Base-by-base conservation (phyloP, 1,140 invertebrate species). In the Artemia franciscana region DNA sequence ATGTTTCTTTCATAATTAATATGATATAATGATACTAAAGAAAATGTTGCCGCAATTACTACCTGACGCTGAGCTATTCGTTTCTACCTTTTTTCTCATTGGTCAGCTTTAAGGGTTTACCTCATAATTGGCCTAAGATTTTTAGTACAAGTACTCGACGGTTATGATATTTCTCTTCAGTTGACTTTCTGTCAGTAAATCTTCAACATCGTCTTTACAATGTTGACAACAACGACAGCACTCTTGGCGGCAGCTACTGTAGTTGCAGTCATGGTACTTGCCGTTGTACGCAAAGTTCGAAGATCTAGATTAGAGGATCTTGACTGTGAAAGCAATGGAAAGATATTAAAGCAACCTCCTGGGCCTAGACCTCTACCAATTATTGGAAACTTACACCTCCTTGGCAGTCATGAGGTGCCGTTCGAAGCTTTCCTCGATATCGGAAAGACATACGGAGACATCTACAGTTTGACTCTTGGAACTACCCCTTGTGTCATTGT, bases 391-490 rank as follows among this genome's bases (percentile, higher is more conserved):
- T 72, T 88, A 58, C 79, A 84, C 70, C 74, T 81, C 25, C 71
- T 90, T 24, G 79, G 78, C 1, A 76, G 77, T 57, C 74, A 79
- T 64, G 76, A 78, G 15, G 82, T 80, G 3, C 84, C 85, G 0
- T 86, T 86, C 67, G 78, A 82, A 62, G 81, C 79, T 1, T 86
- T 90, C 67, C 82, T 81, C 0, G 78, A 76, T 4, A 69, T 89
- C 24, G 75, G 81, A 3, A 78, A 80, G 66, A 68, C 77, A 25
- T 88, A 86, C 69, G 88, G 88, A 2, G 80, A 85, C 60, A 80
- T 89, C 39, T 88, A 82, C 70, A 78, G 78, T 51, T 74, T 91
- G 51, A 79, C 77, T 39, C 73, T 91, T 59, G 88, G 87, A 0
- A 73, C 76, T 1, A 77, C 78, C 0, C 78, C 79, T 21, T 86